Evolutionary conservation across 2,888 invertebrate genomes (phyloP).

Genomic region (Ophion costatus): DNA sequence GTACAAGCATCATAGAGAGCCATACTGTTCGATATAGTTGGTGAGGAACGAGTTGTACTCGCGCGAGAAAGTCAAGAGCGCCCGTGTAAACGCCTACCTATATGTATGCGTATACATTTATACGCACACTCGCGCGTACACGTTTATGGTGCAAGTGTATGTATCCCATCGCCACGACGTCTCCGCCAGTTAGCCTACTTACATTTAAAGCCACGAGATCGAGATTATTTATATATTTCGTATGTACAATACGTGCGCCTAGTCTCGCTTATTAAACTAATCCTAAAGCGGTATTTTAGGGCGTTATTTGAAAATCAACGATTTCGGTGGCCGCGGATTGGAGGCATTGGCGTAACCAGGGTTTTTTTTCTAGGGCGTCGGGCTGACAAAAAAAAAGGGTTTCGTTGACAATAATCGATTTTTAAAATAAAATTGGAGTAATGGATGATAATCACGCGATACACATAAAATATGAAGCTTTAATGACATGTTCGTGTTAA

Average conservation of each 20-base stretch:
- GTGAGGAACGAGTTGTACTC: constrained; percentile 62
- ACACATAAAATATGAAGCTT: too few relatives aligned
- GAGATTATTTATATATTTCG: constrained; percentile 35
- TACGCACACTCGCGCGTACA: constrained; percentile 6
- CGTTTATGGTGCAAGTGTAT: constrained; percentile 7
- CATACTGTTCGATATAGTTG: constrained; percentile 45
- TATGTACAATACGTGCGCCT: neutral
- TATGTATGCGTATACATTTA: constrained; percentile 3
- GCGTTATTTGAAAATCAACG: neutral
- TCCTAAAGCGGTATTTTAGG: neutral
- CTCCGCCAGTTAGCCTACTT: constrained; percentile 80
- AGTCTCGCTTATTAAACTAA: neutral
- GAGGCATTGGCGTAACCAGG: too few relatives aligned
- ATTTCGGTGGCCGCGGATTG: too few relatives aligned
- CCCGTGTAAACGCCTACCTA: constrained; percentile 59
- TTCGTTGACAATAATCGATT: too few relatives aligned
- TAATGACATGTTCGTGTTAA: too few relatives aligned
- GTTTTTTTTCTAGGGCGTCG: too few relatives aligned
- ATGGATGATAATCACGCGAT: too few relatives aligned
- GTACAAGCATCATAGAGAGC: constrained; percentile 22
- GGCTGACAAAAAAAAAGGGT: too few relatives aligned
- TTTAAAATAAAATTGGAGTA: too few relatives aligned
- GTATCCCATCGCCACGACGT: constrained; percentile 46
- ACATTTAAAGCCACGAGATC: constrained; percentile 66
- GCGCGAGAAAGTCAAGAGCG: constrained; percentile 81